Evolutionary conservation across 1,140 invertebrate genomes (phyloP), one percentile per base, ranked within the genome.

Genomic region (Acromyrmex echinatior): DNA sequence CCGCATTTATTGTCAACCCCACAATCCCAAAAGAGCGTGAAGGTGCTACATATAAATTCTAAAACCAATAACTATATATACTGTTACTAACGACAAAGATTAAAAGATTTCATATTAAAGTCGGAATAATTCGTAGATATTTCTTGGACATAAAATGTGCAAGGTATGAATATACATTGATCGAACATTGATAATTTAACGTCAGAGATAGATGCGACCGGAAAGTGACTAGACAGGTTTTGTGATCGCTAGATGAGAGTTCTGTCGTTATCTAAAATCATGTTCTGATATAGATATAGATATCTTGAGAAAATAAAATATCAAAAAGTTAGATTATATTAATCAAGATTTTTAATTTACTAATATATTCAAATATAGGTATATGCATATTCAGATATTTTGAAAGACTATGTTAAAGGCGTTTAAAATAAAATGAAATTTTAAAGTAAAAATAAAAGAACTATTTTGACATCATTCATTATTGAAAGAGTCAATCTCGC

Each of bases 201-300:
- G 56, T 45, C 16, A 39, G 49, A 35, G 78, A 62, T 78, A 78
- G 58, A 39, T 45, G 28, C 49, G 63, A 51, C 18, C 31, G 35
- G 80, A 77, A 74, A 84, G 25, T 77, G 70, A 77, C 70, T 60
- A 31, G 25, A 62, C 80, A 62, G 39, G 56, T 84, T 84, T 21
- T 81, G 6, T 39, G 39, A 62, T 63, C 65, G n/a, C 2, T 49
- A 39, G 14, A 56, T 49, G 65, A 0, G 31, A 14, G 31, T 35
- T 80, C 35, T 35, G 25, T 79, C 45, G 65, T 80, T 80, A 71
- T 80, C 49, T 49, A 80, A 71, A 71, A 71, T 80, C 78, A 45
- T 31, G 1, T 5, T 39, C 18, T 39, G 31, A 74, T 74, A 31
- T 74, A 31, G 12, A 28, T 12, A 70, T 16, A 39, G 28, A 58